These are phyloP conservation scores for Perdix hodgsoniae DNA, from an alignment of 2,797 vertebrate genomes.

Conservation along the genomic window DNA sequence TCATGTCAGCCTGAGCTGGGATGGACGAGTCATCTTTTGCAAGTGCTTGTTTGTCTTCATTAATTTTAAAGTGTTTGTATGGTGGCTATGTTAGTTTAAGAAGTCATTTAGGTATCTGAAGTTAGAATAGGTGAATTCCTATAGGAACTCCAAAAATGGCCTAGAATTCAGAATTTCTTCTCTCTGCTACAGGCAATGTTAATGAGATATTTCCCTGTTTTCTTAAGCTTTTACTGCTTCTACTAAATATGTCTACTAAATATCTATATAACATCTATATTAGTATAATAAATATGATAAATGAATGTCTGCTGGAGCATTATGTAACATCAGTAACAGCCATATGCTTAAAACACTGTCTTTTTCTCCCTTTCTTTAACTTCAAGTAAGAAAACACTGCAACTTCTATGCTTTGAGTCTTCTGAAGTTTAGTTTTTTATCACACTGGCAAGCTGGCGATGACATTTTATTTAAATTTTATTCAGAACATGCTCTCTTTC, in stretches of 20 bases:
- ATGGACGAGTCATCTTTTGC: not conserved
- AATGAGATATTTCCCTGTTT: not conserved
- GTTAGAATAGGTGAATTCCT: not conserved
- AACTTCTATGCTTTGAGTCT: not conserved
- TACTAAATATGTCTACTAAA: not conserved
- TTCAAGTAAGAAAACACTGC: not conserved
- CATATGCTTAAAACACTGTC: not conserved
- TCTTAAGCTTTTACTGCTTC: not conserved
- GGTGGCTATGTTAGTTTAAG: not conserved
- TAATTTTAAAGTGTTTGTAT: not conserved
- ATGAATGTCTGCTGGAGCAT: not conserved
- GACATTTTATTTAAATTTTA: not conserved
- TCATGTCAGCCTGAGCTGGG: fast-evolving
- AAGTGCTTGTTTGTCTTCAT: not conserved
- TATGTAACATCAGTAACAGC: not conserved
- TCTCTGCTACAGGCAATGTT: not conserved
- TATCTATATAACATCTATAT: not conserved
- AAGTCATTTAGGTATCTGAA: not conserved
- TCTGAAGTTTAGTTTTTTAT: not conserved
- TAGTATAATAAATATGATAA: not conserved
- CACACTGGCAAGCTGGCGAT: not conserved
- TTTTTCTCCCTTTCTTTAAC: not conserved
- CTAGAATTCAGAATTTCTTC: not conserved
- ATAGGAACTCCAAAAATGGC: not conserved
- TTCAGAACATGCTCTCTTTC: not conserved